These are phyloP conservation scores for Brachionus angularis DNA, from an alignment of 1,140 invertebrate genomes.

Conservation along the genomic window DNA sequence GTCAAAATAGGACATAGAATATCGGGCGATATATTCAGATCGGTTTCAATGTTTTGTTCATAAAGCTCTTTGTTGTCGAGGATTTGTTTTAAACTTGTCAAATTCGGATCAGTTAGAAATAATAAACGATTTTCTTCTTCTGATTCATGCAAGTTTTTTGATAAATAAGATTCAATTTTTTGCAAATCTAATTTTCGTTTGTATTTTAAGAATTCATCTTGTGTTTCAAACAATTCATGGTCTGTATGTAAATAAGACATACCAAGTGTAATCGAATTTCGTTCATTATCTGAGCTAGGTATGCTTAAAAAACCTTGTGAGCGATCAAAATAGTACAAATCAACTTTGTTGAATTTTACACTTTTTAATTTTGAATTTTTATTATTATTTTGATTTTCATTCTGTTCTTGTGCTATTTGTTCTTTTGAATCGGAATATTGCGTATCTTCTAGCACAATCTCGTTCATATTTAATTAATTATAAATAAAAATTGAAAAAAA, in stretches of 20 bases:
- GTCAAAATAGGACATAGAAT: conserved; percentile 24
- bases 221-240: not conserved
- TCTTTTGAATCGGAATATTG: not conserved
- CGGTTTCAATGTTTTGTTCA: conserved; percentile 2
- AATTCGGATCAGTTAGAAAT: not conserved
- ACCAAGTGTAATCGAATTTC: conserved; percentile 75
- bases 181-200: not conserved
- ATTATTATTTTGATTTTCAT: not conserved
- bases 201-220: conserved; percentile 17
- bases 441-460: too few species aligned
- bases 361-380: conserved; percentile 55
- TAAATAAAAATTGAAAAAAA: too few species aligned
- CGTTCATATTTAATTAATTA: too few species aligned
- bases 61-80: not conserved
- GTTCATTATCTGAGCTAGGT: conserved; percentile 76
- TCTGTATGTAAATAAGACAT: conserved; percentile 44
- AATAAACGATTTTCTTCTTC: not conserved
- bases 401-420: not conserved
- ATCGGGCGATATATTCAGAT: not conserved
- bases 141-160: not conserved
- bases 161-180: not conserved
- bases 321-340: conserved; percentile 88
- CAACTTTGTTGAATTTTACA: conserved; percentile 82
- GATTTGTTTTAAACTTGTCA: not conserved
- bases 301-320: conserved; percentile 96